These are phyloP conservation scores for Ctenosaura bakeri DNA, from an alignment of 2,797 vertebrate genomes.

Conservation along the genomic window DNA sequence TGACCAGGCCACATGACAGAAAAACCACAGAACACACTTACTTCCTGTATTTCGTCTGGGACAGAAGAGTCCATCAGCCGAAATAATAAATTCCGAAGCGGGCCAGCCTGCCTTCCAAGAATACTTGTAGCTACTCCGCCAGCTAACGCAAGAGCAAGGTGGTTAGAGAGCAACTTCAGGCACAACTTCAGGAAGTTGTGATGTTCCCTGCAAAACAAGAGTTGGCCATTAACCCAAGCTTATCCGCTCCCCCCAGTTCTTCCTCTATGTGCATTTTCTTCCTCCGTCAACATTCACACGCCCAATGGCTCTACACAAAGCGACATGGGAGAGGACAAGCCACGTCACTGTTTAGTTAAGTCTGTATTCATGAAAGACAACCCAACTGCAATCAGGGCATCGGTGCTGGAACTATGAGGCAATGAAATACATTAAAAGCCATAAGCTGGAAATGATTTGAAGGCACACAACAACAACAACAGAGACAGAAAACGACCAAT, in stretches of 20 bases:
- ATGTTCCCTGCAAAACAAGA: slow-evolving; percentile 81
- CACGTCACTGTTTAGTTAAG: not conserved
- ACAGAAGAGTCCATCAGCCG: slow-evolving; percentile 88
- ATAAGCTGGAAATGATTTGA: too few relatives aligned
- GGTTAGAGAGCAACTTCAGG: slow-evolving; percentile 87
- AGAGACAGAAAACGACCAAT: too few relatives aligned
- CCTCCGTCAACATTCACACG: not conserved
- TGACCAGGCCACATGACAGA: not conserved
- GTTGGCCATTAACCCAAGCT: not conserved
- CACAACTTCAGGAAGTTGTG: slow-evolving; percentile 87
- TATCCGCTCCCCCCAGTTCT: not conserved
- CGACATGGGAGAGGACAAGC: not conserved
- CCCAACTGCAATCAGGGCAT: not conserved
- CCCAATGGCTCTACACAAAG: not conserved
- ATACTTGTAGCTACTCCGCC: slow-evolving; percentile 89
- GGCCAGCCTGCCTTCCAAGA: slow-evolving; percentile 86
- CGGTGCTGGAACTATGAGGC: not conserved
- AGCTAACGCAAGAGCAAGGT: slow-evolving; percentile 86
- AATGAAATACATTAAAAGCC: too few relatives aligned
- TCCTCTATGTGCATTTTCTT: not conserved
- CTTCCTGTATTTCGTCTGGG: slow-evolving; percentile 89
- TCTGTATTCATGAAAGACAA: not conserved
- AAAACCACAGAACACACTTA: slow-evolving; percentile 56
- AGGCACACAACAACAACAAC: too few relatives aligned
- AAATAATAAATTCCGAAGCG: slow-evolving; percentile 86